A percentile compares a stretch with the other conserved stretches of the same genome.
Evolutionary conservation across 2,888 invertebrate genomes (phyloP).

Genomic region (Apamea anceps): DNA sequence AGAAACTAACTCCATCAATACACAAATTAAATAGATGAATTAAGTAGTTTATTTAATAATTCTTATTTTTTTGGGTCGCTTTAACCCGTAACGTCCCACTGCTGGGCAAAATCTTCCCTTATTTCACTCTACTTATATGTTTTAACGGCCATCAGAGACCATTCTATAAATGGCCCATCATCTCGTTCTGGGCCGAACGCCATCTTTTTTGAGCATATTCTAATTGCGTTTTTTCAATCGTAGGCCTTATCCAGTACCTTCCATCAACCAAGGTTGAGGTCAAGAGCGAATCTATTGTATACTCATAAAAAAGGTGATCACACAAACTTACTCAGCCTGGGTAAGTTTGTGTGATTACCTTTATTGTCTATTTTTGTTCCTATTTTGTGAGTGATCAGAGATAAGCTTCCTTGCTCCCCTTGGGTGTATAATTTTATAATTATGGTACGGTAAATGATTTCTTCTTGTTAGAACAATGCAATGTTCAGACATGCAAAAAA

Average conservation of each 20-base stretch:
- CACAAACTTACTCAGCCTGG: background rate
- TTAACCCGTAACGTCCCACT: background rate
- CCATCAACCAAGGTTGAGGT: background rate
- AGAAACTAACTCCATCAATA: background rate
- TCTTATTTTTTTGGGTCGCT: background rate
- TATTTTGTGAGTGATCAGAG: background rate
- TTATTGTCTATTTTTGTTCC: background rate
- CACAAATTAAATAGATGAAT: background rate
- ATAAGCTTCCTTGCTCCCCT: background rate
- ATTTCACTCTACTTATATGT: background rate
- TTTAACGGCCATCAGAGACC: background rate
- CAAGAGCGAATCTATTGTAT: background rate
- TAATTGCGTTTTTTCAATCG: background rate
- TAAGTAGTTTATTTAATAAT: background rate
- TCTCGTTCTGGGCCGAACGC: fast-evolving
- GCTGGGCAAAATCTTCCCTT: background rate
- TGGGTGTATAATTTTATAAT: slow-evolving; percentile 8
- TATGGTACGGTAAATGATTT: slow-evolving; percentile 40
- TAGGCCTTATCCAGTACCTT: background rate
- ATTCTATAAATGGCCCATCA: background rate
- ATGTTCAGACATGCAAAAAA: slow-evolving; percentile 44
- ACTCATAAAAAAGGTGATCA: background rate
- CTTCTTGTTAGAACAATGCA: slow-evolving; percentile 51
- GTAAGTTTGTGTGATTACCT: background rate
- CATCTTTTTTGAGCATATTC: background rate